These are phyloP conservation scores for Lepisosteus osseus DNA, from an alignment of 2,113 vertebrate species.

Conservation along the genomic window DNA sequence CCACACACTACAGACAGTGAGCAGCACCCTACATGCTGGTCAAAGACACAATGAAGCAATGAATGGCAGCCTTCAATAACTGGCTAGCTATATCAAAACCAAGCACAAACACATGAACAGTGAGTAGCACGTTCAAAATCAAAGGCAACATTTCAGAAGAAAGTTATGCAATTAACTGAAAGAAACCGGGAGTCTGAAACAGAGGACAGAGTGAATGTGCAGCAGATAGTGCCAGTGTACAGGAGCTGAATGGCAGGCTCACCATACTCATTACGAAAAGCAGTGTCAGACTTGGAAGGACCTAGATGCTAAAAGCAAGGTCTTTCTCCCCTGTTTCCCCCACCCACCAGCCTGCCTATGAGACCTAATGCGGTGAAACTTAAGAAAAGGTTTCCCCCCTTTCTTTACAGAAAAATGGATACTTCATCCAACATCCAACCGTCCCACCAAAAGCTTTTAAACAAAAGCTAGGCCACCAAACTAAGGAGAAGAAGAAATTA, in stretches of 20 bases:
- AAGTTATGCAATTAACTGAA: too few species aligned
- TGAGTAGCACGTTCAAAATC: too few species aligned
- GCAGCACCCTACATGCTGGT: too few species aligned
- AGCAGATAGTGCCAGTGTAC: background rate
- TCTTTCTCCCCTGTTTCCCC: background rate
- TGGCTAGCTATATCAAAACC: too few species aligned
- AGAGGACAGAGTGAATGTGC: background rate
- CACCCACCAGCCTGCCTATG: background rate
- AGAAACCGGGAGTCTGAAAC: background rate
- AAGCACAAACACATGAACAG: too few species aligned
- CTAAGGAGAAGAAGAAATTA: conserved; percentile 13
- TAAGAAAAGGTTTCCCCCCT: background rate
- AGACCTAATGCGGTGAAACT: background rate
- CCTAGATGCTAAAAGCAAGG: background rate
- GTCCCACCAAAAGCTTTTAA: conserved; percentile 9
- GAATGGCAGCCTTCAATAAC: too few species aligned
- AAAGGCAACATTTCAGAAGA: too few species aligned
- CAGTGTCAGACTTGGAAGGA: background rate
- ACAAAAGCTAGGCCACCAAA: conserved; percentile 13
- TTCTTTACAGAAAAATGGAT: background rate
- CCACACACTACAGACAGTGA: too few species aligned
- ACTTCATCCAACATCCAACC: background rate
- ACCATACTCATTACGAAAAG: background rate
- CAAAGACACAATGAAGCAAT: too few species aligned
- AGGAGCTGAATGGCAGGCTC: background rate